phyloP scores from a whole-genome alignment of 1,140 invertebrate genomes.

The Calliphora vicina region DNA sequence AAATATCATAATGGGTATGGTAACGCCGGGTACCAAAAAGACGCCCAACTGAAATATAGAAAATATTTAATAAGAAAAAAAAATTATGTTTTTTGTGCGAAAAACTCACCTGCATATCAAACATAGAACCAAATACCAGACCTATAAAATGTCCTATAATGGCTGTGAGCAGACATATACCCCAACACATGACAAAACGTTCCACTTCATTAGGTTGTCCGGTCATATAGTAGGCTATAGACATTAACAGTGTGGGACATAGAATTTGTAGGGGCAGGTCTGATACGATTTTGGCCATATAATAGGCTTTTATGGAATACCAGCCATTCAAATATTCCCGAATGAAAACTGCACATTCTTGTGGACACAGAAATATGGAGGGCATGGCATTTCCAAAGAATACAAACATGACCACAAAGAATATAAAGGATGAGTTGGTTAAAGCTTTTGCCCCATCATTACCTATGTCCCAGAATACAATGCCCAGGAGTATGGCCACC shows the following conservation, averaged over 20 bases:
- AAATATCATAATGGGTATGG: slow-evolving; percentile 86
- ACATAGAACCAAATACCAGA: slow-evolving; percentile 76
- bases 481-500: slow-evolving; percentile 80
- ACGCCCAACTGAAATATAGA: slow-evolving; percentile 73
- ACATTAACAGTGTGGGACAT: slow-evolving; percentile 74
- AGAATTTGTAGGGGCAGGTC: slow-evolving; percentile 86
- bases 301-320: slow-evolving; percentile 86
- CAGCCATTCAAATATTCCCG: slow-evolving; percentile 90
- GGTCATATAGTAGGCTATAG: slow-evolving; percentile 83
- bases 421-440: slow-evolving; percentile 83
- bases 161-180: slow-evolving; percentile 74
- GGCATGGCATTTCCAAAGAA: slow-evolving; percentile 91
- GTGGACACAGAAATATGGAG: slow-evolving; percentile 84
- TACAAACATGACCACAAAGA: slow-evolving; percentile 85
- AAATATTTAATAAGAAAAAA: neutral
- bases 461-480: slow-evolving; percentile 83
- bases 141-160: slow-evolving; percentile 83
- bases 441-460: slow-evolving; percentile 77
- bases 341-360: slow-evolving; percentile 85
- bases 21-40: slow-evolving; percentile 81
- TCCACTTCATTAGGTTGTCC: slow-evolving; percentile 76
- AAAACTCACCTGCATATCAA: slow-evolving; percentile 69
- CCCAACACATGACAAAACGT: slow-evolving; percentile 75
- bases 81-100: neutral
- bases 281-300: slow-evolving; percentile 83